phyloP scores from a whole-genome alignment of 2,113 vertebrate species.

The Phrynosoma platyrhinos region DNA sequence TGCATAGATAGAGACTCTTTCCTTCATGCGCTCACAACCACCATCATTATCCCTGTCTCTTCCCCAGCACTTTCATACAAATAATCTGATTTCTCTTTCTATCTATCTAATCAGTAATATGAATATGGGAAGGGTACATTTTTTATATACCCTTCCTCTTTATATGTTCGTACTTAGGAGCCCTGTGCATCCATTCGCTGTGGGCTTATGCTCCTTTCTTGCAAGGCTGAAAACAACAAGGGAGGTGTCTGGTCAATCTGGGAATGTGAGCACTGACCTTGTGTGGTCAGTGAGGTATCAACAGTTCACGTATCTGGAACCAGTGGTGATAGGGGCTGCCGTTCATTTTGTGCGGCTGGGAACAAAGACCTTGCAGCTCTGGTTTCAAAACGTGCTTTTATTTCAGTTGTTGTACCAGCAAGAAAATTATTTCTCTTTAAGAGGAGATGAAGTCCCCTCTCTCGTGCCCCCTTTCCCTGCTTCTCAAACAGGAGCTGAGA shows the following conservation, averaged over 20 bases:
- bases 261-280: conserved; percentile 15
- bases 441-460: not conserved
- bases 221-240: not conserved
- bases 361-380: conserved; percentile 1
- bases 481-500: not conserved
- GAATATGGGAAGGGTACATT: no score
- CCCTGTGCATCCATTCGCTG: not conserved
- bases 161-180: not conserved
- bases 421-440: not conserved
- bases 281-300: conserved; percentile 17
- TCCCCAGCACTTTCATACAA: no score
- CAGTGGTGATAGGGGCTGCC: conserved; percentile 4
- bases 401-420: not conserved
- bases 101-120: no score
- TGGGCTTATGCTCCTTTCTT: not conserved
- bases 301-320: conserved; percentile 19
- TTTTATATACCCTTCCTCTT: not conserved
- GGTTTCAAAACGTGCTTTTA: conserved; percentile 16
- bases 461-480: not conserved
- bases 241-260: not conserved
- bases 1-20: not conserved
- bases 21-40: not conserved
- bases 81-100: not conserved
- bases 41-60: not conserved
- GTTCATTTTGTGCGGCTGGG: conserved; percentile 7